Conservation (phyloP, 2,888 invertebrate species). For the Cyaniris semiargus region DNA sequence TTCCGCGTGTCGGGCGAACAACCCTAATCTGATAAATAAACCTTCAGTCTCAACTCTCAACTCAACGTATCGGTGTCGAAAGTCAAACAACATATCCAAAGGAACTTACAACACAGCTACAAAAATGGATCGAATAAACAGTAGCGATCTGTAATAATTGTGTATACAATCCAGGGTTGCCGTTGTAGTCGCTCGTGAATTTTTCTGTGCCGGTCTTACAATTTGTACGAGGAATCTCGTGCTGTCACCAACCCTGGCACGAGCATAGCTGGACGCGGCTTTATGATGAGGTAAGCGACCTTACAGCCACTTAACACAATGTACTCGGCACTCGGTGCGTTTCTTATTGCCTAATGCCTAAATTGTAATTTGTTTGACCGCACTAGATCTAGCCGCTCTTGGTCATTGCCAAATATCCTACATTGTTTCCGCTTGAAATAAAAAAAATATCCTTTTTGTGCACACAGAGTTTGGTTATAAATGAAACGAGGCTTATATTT, state of each 20-base stretch:
- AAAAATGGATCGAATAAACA: slow-evolving; percentile 57
- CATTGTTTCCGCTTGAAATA: background rate
- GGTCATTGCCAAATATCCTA: slow-evolving; percentile 24
- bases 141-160: slow-evolving; percentile 35
- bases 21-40: slow-evolving; percentile 7
- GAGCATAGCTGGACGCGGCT: slow-evolving; percentile 53
- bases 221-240: background rate
- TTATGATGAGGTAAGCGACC: slow-evolving; percentile 76
- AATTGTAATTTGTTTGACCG: slow-evolving; percentile 65
- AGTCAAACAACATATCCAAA: background rate
- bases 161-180: slow-evolving; percentile 17
- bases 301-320: slow-evolving; percentile 75
- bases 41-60: background rate
- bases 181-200: background rate
- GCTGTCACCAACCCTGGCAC: background rate
- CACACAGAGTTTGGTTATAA: background rate
- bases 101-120: slow-evolving; percentile 32
- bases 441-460: background rate
- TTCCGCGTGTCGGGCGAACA: background rate
- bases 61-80: background rate
- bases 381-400: slow-evolving; percentile 38
- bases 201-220: background rate
- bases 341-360: slow-evolving; percentile 72
- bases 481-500: background rate
- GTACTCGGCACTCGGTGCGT: slow-evolving; percentile 62